phyloP scores from a whole-genome alignment of 2,797 vertebrate species.

The Vireo griseus region DNA sequence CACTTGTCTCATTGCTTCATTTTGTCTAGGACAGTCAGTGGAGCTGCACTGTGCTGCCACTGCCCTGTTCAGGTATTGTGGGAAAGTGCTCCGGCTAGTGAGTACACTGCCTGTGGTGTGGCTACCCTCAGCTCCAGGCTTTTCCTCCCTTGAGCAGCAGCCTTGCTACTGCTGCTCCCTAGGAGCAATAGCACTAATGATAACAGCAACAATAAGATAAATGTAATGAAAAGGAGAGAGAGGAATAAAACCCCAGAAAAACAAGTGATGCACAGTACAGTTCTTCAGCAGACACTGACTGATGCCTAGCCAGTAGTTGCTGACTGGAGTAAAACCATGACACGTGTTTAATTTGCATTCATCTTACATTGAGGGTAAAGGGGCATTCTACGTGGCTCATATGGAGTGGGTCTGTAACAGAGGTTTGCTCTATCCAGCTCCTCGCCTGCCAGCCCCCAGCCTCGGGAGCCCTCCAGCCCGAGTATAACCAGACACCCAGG shows the following conservation, averaged over 20 bases:
- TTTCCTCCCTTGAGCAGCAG: background rate
- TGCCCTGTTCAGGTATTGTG: background rate
- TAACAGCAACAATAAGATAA: background rate
- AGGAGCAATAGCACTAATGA: background rate
- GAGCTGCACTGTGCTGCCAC: background rate
- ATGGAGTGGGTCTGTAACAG: fast-evolving
- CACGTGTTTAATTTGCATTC: background rate
- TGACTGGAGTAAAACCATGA: background rate
- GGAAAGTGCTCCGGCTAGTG: background rate
- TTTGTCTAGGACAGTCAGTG: background rate
- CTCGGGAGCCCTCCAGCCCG: background rate
- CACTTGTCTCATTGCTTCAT: background rate
- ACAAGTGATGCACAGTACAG: background rate
- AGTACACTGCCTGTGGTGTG: fast-evolving
- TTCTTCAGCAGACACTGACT: background rate
- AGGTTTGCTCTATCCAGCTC: background rate
- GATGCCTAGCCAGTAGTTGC: background rate
- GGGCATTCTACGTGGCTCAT: background rate
- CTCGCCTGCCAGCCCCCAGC: fast-evolving
- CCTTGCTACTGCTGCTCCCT: background rate
- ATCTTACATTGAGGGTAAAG: background rate
- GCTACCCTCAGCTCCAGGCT: background rate
- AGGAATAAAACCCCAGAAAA: background rate
- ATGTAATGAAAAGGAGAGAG: background rate
- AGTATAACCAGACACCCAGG: fast-evolving